phyloP scores from a whole-genome alignment of 2,888 invertebrate genomes.

The Elysia crispata region DNA sequence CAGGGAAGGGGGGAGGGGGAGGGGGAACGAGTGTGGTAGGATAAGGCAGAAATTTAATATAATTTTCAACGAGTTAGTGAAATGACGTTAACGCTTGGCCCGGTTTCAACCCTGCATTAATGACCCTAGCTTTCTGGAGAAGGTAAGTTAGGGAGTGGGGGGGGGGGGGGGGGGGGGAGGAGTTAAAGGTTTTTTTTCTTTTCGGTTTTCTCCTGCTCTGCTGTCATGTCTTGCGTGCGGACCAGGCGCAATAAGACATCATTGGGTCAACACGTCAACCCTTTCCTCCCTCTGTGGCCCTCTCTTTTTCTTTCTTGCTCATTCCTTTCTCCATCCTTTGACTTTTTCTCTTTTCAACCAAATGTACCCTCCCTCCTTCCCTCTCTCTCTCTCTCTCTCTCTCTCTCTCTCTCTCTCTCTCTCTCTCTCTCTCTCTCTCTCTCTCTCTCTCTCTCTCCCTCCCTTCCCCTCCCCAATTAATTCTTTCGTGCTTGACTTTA shows the following conservation, averaged over 20 bases:
- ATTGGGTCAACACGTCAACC: not conserved
- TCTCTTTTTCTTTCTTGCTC: too few species aligned
- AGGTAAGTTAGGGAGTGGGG: too few species aligned
- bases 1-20: too few species aligned
- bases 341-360: not conserved
- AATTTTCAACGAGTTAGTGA: too few species aligned
- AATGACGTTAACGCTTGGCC: too few species aligned
- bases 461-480: constrained; percentile 1
- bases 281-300: too few species aligned
- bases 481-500: too few species aligned
- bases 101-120: too few species aligned
- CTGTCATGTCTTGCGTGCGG: not conserved
- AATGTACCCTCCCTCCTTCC: not conserved
- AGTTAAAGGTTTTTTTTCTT: not conserved
- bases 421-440: constrained; percentile 1
- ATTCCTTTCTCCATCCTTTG: not conserved
- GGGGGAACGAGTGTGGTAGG: too few species aligned
- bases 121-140: too few species aligned
- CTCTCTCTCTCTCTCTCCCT: not conserved
- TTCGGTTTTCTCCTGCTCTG: not conserved
- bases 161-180: too few species aligned
- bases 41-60: too few species aligned
- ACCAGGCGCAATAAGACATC: not conserved
- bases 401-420: constrained; percentile 12
- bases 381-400: constrained; percentile 27